Evolutionary conservation across 2,113 vertebrate genomes (phyloP).

Genomic region (Capricornis sumatraensis): DNA sequence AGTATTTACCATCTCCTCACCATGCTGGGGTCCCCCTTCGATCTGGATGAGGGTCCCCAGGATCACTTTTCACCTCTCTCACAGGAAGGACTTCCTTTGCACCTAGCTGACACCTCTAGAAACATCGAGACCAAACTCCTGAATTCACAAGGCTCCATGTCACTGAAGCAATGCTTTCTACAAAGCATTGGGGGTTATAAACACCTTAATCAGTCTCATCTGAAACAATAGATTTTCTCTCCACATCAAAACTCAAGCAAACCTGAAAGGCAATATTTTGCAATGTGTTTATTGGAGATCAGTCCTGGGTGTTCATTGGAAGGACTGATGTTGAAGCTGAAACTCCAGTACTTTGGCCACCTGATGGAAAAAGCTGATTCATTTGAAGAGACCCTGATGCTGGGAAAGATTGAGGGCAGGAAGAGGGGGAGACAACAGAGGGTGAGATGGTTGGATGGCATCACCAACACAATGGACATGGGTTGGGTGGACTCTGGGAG

Average conservation of each 20-base stretch:
- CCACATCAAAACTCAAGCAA: not conserved
- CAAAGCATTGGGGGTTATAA: not conserved
- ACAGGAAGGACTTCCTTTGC: too few relatives aligned
- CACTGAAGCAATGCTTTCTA: not conserved
- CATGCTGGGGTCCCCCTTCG: rapidly evolving
- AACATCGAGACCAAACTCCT: not conserved
- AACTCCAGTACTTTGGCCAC: not conserved
- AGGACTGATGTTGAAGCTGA: not conserved
- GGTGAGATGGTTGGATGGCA: not conserved
- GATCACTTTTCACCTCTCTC: not conserved
- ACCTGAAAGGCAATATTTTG: not conserved
- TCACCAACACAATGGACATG: not conserved
- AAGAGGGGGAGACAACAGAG: not conserved
- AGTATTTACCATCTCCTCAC: not conserved
- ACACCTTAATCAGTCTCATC: rapidly evolving
- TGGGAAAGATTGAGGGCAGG: not conserved
- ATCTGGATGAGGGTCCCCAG: rapidly evolving
- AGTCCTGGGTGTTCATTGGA: not conserved
- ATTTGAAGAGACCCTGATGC: not conserved
- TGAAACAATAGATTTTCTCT: not conserved
- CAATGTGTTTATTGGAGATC: not conserved
- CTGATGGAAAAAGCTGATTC: not conserved
- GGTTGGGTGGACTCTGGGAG: not conserved
- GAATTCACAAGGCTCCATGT: rapidly evolving
- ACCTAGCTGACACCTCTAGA: too few relatives aligned